Conservation (phyloP, 2,888 invertebrate species). For the Acrobasis suavella region DNA sequence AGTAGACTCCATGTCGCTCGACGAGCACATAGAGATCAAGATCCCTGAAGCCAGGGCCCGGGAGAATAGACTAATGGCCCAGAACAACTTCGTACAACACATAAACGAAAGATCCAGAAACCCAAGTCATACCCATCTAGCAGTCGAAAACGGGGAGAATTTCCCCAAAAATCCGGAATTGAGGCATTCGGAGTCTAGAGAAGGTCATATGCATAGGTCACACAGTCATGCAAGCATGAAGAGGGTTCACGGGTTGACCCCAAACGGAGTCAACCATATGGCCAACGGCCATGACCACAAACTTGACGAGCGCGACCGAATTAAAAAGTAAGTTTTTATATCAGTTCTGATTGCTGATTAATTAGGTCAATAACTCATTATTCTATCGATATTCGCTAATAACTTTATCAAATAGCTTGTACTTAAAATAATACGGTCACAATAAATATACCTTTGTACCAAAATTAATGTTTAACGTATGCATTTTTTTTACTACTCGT, state of each 20-base stretch:
- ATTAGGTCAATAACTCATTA: slow-evolving; percentile 4
- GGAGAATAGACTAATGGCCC: slow-evolving; percentile 76
- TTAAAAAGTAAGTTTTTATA: slow-evolving; percentile 61
- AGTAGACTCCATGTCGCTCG: slow-evolving; percentile 83
- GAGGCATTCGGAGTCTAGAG: slow-evolving; percentile 33
- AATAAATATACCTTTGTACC: no score
- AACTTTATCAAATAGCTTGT: no score
- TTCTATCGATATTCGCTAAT: neutral
- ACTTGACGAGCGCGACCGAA: slow-evolving; percentile 56
- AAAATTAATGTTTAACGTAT: no score
- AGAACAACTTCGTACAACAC: slow-evolving; percentile 73
- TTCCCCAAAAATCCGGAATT: slow-evolving; percentile 44
- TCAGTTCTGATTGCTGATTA: slow-evolving; percentile 4
- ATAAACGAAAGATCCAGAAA: slow-evolving; percentile 71
- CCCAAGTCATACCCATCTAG: slow-evolving; percentile 62
- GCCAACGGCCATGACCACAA: slow-evolving; percentile 62
- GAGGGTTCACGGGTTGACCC: slow-evolving; percentile 58
- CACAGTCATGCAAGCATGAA: slow-evolving; percentile 76
- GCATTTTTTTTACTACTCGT: no score
- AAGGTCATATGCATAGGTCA: slow-evolving; percentile 66
- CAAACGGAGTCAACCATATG: slow-evolving; percentile 67
- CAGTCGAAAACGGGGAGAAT: slow-evolving; percentile 65
- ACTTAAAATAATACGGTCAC: no score
- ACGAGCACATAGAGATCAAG: slow-evolving; percentile 83
- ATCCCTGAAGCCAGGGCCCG: slow-evolving; percentile 77